Conservation (phyloP, 2,797 vertebrate species). For the Distichodus sexfasciatus region DNA sequence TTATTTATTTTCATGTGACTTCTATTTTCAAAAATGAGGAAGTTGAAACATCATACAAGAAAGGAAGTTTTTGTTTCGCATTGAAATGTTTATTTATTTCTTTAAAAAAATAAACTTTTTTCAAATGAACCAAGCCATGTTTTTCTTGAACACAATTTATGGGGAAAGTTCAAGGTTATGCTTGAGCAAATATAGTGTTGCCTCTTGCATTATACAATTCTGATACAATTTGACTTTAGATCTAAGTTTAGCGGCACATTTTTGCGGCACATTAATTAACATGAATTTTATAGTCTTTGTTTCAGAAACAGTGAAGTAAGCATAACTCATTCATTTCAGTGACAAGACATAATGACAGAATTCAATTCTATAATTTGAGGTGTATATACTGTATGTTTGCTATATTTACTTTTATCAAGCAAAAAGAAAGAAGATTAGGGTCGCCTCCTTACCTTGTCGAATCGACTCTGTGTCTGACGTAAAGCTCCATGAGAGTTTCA, state of each 20-base stretch:
- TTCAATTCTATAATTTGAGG: too few species aligned
- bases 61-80: background rate
- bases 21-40: conserved; percentile 10
- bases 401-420: too few species aligned
- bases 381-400: too few species aligned
- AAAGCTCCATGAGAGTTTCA: background rate
- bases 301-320: too few species aligned
- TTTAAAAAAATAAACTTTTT: conserved; percentile 41
- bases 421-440: too few species aligned
- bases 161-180: conserved; percentile 66
- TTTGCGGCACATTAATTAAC: too few species aligned
- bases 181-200: conserved; percentile 15
- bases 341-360: too few species aligned
- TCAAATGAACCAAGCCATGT: background rate
- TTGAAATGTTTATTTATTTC: background rate
- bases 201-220: background rate
- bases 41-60: background rate
- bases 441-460: background rate
- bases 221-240: background rate
- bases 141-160: conserved; percentile 48
- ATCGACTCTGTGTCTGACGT: background rate
- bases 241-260: too few species aligned
- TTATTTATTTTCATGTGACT: conserved; percentile 20
- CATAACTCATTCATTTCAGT: too few species aligned
- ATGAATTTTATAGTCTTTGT: too few species aligned